Evolutionary conservation across 2,113 vertebrate genomes (phyloP).

Genomic region (Zosterops hypoxanthus): DNA sequence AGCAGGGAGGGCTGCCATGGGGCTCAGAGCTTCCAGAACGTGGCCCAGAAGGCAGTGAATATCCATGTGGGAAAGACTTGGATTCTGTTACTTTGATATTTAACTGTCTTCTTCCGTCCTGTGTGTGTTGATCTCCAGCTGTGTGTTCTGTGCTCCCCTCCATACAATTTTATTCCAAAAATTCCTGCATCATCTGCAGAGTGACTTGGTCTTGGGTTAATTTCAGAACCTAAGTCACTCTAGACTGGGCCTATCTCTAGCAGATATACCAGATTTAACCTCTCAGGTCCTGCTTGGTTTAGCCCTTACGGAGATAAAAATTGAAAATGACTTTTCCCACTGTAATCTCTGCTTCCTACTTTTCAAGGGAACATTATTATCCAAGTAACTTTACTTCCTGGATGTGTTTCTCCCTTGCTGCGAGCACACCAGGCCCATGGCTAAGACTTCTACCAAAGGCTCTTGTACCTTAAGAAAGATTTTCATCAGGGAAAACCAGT

Average conservation of each 20-base stretch:
- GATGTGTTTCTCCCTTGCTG: neutral
- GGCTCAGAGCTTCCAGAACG: neutral
- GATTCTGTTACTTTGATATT: neutral
- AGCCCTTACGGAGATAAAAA: neutral
- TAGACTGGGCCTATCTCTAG: neutral
- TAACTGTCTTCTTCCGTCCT: neutral
- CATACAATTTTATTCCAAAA: rapidly evolving
- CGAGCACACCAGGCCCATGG: neutral
- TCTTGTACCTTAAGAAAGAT: neutral
- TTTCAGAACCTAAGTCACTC: neutral
- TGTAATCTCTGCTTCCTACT: neutral
- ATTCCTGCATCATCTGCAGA: neutral
- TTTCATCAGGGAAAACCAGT: neutral
- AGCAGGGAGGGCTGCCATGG: neutral
- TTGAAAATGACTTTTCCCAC: neutral
- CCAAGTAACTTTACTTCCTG: neutral
- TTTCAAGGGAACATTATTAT: neutral
- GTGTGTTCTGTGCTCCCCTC: neutral
- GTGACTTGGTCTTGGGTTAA: neutral
- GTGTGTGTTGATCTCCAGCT: neutral
- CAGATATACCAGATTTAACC: neutral
- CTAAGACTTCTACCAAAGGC: neutral
- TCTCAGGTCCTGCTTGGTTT: neutral
- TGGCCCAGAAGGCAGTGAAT: neutral
- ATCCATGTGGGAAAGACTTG: neutral